Evolutionary conservation across 2,888 invertebrate species (phyloP).

Genomic region (Tholera decimalis): DNA sequence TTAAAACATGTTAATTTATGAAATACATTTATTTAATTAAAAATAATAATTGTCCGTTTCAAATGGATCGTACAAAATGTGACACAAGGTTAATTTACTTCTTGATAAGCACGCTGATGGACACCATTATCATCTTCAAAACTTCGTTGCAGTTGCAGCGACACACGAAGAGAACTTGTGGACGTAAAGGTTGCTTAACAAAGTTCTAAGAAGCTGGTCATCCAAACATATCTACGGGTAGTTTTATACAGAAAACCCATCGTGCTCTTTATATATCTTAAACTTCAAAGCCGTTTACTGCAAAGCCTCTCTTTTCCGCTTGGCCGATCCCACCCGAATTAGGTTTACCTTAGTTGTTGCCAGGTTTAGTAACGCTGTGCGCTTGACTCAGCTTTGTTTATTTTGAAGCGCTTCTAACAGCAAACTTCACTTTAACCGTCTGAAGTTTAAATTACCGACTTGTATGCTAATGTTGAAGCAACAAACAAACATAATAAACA

Average conservation of each 20-base stretch:
- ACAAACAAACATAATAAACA: constrained; percentile 39
- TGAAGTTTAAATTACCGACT: constrained; percentile 39
- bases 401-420: constrained; percentile 27
- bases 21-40: constrained; percentile 34
- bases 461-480: constrained; percentile 44
- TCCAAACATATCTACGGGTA: constrained; percentile 7
- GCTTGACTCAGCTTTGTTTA: constrained; percentile 31
- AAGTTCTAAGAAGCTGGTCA: not conserved
- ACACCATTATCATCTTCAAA: constrained; percentile 4
- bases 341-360: constrained; percentile 42
- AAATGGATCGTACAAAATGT: constrained; percentile 5
- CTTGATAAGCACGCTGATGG: not conserved
- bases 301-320: constrained; percentile 41
- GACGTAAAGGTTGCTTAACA: constrained; percentile 5
- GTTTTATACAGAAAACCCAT: constrained; percentile 4
- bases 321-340: constrained; percentile 34
- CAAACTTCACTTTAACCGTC: constrained; percentile 27
- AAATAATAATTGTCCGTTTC: constrained; percentile 9
- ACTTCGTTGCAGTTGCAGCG: not conserved
- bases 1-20: constrained; percentile 43
- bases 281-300: constrained; percentile 51
- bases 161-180: not conserved
- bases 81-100: constrained; percentile 8
- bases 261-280: constrained; percentile 40
- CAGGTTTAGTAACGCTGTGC: constrained; percentile 23